These are phyloP conservation scores for Mormyrus iriodes DNA, from an alignment of 2,113 vertebrate genomes.

Conservation along the genomic window DNA sequence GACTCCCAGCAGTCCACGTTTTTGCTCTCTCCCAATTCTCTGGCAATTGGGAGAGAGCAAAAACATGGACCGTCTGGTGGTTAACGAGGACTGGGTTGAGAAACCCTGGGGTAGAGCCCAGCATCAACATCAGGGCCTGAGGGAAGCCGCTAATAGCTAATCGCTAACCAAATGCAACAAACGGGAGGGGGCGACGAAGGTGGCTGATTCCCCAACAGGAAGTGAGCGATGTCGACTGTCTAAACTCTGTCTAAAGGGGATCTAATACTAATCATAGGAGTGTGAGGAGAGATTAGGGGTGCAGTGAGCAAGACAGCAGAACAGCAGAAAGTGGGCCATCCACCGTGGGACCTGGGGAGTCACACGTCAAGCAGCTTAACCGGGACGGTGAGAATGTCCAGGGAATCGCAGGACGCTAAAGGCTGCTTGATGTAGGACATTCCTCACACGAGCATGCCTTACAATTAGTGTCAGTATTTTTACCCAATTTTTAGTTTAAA, in stretches of 20 bases:
- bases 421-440: background rate
- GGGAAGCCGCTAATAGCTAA: background rate
- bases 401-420: background rate
- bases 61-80: too few relatives aligned
- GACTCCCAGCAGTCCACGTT: too few relatives aligned
- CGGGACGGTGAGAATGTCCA: background rate
- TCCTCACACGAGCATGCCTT: background rate
- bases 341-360: background rate
- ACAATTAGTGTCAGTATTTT: background rate
- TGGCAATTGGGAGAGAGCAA: too few relatives aligned
- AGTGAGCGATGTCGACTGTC: background rate
- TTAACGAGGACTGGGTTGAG: too few relatives aligned
- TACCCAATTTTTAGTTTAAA: background rate
- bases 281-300: background rate
- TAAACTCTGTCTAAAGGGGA: background rate
- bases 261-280: background rate
- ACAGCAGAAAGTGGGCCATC: background rate
- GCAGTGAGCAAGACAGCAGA: background rate
- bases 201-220: background rate
- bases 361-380: background rate
- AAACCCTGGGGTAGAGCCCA: constrained; percentile 33
- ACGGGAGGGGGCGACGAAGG: background rate
- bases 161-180: background rate
- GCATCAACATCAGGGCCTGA: background rate
- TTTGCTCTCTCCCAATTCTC: too few relatives aligned